Percentiles rank a stretch among this genome's conserved stretches.
Evolutionary conservation across 1,140 invertebrate species (phyloP).

Genomic region (Semibalanus balanoides): DNA sequence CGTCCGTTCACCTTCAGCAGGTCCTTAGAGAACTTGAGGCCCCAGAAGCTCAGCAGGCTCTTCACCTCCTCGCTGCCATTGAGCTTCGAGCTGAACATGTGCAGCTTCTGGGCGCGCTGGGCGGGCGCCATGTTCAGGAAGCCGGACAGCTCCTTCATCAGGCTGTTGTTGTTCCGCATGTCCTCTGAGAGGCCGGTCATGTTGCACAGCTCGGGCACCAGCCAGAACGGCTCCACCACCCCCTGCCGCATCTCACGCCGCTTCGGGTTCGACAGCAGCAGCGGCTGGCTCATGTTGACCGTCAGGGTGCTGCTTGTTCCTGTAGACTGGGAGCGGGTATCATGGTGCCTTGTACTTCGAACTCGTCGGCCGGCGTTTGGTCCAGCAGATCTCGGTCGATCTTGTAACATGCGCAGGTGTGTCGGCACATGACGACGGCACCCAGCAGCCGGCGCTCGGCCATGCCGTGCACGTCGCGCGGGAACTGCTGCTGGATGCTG

Average conservation of each 20-base stretch:
- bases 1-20: constrained; percentile 47
- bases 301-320: not conserved
- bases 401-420: constrained; percentile 81
- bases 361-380: constrained; percentile 34
- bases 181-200: constrained; percentile 55
- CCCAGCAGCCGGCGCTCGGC: constrained; percentile 48
- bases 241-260: constrained; percentile 22
- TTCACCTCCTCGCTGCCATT: constrained; percentile 36
- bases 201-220: constrained; percentile 70
- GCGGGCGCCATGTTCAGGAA: constrained; percentile 31
- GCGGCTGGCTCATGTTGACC: constrained; percentile 9
- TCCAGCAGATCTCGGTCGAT: constrained; percentile 72
- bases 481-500: too few species aligned
- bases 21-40: constrained; percentile 48
- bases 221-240: constrained; percentile 27
- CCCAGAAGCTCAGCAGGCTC: constrained; percentile 62
- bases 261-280: constrained; percentile 26
- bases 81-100: constrained; percentile 15
- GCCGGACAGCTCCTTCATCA: constrained; percentile 66
- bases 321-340: not conserved
- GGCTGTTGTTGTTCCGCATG: constrained; percentile 38
- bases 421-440: constrained; percentile 64
- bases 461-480: constrained; percentile 35
- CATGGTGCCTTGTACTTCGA: not conserved
- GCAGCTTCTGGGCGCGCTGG: constrained; percentile 23